Evolutionary conservation across 2,888 invertebrate species (phyloP), one percentile per base, ranked within the genome.

Genomic region (Schrankia costaestrigalis): DNA sequence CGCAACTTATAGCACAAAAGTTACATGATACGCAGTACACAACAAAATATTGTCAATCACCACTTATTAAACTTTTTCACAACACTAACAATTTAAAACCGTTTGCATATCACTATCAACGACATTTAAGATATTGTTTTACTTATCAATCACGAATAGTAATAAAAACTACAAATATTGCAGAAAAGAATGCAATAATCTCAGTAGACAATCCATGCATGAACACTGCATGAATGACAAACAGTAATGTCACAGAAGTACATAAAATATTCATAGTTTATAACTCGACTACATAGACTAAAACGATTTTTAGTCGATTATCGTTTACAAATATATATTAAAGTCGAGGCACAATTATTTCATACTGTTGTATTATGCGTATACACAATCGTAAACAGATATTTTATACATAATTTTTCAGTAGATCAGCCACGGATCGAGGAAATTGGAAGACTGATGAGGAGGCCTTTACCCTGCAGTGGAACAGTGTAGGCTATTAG

Each of bases 1-100:
- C 76, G 68, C 75, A 80, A 81, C 78, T 81, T 75, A 80, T 78
- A 79, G 71, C 76, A 83, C 75, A 78, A 74, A 57, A 59, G 72
- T 77, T 82, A 83, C 80, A 85, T 82, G 76, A 80, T 83, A 81
- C 81, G 75, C 72, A 74, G 46, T 71, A 57, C 46, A 56, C 41
- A 40, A 52, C 39, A 46, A 44, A 70, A 72, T 71, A 72, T 71
- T 71, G 71, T 77, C 73, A 71, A 56, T 35, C 54, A 43, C 46
- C 57, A 59, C 62, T 49, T 41, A 49, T 65, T 56, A 58, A 30
- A 48, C 21, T 38, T 32, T 22, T 53, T 46, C 22, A 37, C 33
- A 31, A 31, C 44, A 62, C 57, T 63, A 36, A 36, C 43, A 31
- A 26, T 15, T 27, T 25, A 39, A 32, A 26, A 38, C 41, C 26